Base-by-base conservation (phyloP, 2,888 invertebrate genomes). In the Troilus luridus region DNA sequence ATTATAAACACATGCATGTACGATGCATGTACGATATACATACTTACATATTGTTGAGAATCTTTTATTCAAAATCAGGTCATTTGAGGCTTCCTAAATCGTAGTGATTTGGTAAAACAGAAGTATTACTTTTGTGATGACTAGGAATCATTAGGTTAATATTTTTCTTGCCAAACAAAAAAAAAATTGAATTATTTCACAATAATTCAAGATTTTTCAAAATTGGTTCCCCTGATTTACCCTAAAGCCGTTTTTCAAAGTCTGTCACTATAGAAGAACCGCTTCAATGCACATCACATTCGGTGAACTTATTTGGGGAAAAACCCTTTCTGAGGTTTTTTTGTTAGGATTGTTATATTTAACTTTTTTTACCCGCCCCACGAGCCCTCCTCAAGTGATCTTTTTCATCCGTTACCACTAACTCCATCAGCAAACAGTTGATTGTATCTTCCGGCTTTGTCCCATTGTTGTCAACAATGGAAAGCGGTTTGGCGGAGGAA, bases 401-500 rank as follows among this genome's bases (percentile, higher is more conserved):
- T 77, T 77, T 77, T 77, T 77, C 41, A 77, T 77, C 72, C 2
- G 27, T 77, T 17, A 77, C 72, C 72, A 41, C 72, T 77, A 77
- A 77, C 41, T 77, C 72, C 17, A 27, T 17, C 27, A 77, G 72
- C 72, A 77, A 77, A 77, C 72, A 77, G 72, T 77, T 77, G 72
- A 77, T 77, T 77, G 72, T 77, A 77, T 41, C 72, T 17, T 12
- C 17, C 17, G 72, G 41, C 17, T 17, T 77, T 27, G 72, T 77
- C 72, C 41, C 56, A 85, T 85, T 85, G 85, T 85, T 11, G 54
- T 2, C 9, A 56, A 85, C 85, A 85, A 85, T 85, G 56, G 85
- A 17, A 41, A 77, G 85, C 56, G 85, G 85, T 85, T 77, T 85
- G 85, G 85, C 85, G 54, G 85, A 85, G 85, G 56, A 85, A 85